Percentiles rank a stretch among this genome's conserved stretches.
Evolutionary conservation across 2,888 invertebrate species (phyloP).

Genomic region (Ephialtes manifestator): DNA sequence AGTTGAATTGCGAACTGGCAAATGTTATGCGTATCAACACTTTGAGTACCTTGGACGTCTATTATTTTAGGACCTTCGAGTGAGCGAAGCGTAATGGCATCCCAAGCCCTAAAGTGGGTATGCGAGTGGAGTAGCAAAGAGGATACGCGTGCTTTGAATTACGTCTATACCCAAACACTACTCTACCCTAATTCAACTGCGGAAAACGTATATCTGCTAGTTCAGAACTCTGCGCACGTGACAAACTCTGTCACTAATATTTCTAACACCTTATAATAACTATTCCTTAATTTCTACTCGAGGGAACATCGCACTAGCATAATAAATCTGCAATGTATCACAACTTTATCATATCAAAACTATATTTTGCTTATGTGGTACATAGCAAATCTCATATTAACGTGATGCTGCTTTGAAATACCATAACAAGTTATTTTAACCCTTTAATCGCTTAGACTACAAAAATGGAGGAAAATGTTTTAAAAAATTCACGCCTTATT

Average conservation of each 20-base stretch:
- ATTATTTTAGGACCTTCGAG: conserved; percentile 36
- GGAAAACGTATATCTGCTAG: neutral
- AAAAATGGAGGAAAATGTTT: no score
- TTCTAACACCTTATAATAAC: neutral
- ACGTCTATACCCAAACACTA: neutral
- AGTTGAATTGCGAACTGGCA: neutral
- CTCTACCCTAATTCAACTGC: neutral
- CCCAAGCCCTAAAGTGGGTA: neutral
- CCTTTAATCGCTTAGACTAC: no score
- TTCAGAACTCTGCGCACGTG: neutral
- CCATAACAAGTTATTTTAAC: no score
- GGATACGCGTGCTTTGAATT: conserved; percentile 10
- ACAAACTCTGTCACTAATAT: neutral
- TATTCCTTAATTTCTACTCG: neutral
- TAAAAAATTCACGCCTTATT: no score
- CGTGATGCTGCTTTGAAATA: no score
- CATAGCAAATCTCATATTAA: neutral
- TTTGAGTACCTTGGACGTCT: conserved; percentile 1
- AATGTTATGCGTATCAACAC: conserved; percentile 33
- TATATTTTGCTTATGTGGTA: neutral
- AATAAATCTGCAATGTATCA: neutral
- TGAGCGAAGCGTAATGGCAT: neutral
- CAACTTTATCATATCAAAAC: neutral
- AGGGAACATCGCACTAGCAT: neutral
- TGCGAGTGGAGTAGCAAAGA: conserved; percentile 18